These are phyloP conservation scores for Scrobipalpa atriplicella DNA, from an alignment of 2,888 invertebrate genomes.

Conservation along the genomic window DNA sequence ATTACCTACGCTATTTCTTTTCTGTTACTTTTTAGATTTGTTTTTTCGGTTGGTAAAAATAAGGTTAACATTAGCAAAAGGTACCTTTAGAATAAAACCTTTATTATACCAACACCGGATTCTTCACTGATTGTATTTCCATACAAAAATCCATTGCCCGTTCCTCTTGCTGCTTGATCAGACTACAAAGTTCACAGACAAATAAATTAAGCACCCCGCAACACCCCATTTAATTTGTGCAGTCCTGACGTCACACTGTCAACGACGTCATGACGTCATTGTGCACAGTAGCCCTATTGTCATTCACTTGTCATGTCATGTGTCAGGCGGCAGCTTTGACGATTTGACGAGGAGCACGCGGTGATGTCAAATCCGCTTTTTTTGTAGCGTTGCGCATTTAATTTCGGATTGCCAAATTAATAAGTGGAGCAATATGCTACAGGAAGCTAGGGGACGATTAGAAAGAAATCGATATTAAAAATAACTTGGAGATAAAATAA, in stretches of 20 bases:
- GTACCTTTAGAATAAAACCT: too few species aligned
- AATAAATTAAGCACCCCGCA: slow-evolving; percentile 18
- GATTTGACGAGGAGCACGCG: slow-evolving; percentile 66
- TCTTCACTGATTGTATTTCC: too few species aligned
- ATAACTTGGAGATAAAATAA: neutral
- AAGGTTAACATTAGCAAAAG: too few species aligned
- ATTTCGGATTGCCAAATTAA: slow-evolving; percentile 2
- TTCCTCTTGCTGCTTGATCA: neutral
- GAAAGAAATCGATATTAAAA: neutral
- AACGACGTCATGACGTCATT: slow-evolving; percentile 29
- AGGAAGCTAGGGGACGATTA: neutral
- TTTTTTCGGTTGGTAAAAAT: too few species aligned
- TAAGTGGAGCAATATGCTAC: neutral
- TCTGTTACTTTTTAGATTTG: too few species aligned
- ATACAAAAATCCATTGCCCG: too few species aligned
- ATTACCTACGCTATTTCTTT: too few species aligned
- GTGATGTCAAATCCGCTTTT: slow-evolving; percentile 65
- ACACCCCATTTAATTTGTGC: slow-evolving; percentile 24
- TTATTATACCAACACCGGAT: too few species aligned
- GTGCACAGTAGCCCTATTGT: slow-evolving; percentile 44
- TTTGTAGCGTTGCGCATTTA: slow-evolving; percentile 32
- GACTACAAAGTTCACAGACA: neutral
- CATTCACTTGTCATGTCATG: slow-evolving; percentile 63
- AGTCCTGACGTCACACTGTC: slow-evolving; percentile 33
- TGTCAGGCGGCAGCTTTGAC: slow-evolving; percentile 52